Evolutionary conservation across 2,888 invertebrate genomes (phyloP), one percentile per base, ranked within the genome.

Genomic region (Tenthredo notha): DNA sequence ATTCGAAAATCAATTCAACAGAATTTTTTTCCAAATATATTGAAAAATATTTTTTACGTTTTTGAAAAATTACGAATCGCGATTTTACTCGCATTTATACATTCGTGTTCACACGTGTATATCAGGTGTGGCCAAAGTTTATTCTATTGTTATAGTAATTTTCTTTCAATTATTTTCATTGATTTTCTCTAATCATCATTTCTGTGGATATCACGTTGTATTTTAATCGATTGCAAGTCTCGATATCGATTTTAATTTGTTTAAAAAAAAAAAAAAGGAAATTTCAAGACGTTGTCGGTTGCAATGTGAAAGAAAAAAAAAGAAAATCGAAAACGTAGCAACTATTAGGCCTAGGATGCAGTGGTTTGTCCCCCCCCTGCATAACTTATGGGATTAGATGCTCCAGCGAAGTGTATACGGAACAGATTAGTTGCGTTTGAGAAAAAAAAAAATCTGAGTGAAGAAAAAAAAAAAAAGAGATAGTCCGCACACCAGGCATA

Each of bases 391-490:
- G 84, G 84, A 84, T 84, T 84, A 84, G 84, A 77, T 77, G 84
- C 77, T 77, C 75, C 84, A 75, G 77, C 61, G 77, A 75, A 77
- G 75, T 77, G 75, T 84, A 72, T 43, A 77, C 75, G 84, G 72
- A 84, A 77, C 65, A 84, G 77, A 84, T 75, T 84, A 83, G 83
- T 65, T 54, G 86, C 82, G 85, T 87, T 86, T 61, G 67, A 67
- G 37, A 67, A 65, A 61, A 43, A 75, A 70, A 88, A 88, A n/a
- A n/a, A n/a, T n/a, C n/a, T n/a, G n/a, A 85, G 75, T 86, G 84
- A 84, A 47, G 33, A 84, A 84, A 67, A 43, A 84, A 84, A 67
- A 74, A 86, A 85, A 89, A n/a, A n/a, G n/a, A 91, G 90, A 83
- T 47, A 50, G 70, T 83, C 83, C 37, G 83, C 25, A 67, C 83